Evolutionary conservation across 2,888 invertebrate genomes (phyloP).

Genomic region (Beris chalybata): DNA sequence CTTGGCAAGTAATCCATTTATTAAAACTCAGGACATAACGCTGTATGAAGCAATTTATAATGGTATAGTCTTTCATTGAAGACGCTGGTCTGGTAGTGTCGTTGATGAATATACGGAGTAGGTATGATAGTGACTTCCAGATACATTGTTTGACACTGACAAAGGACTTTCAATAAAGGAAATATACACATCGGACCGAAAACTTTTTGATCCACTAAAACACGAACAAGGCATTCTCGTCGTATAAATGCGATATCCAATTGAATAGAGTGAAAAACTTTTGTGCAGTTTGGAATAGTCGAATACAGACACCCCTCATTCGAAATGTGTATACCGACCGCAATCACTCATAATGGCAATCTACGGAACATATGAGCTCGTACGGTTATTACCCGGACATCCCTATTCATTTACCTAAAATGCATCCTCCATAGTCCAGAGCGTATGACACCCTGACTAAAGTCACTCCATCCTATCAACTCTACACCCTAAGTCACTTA

Average conservation of each 20-base stretch:
- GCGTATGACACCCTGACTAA: background rate
- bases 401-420: constrained; percentile 6
- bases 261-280: constrained; percentile 15
- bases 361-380: constrained; percentile 9
- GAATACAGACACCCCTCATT: background rate
- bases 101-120: too few relatives aligned
- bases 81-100: too few relatives aligned
- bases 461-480: constrained; percentile 1
- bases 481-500: background rate
- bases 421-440: background rate
- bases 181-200: too few relatives aligned
- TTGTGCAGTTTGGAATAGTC: background rate
- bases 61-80: too few relatives aligned
- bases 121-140: background rate
- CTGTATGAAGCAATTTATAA: background rate
- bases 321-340: constrained; percentile 10
- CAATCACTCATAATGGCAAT: constrained; percentile 24
- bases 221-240: constrained; percentile 13
- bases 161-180: constrained; percentile 6
- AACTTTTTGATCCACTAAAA: too few relatives aligned
- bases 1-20: constrained; percentile 36
- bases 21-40: constrained; percentile 16
- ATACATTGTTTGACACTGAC: constrained; percentile 31
- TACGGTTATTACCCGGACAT: constrained; percentile 17
- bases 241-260: background rate